Evolutionary conservation across 2,888 invertebrate genomes (phyloP).

Genomic region (Ochropleura plecta): DNA sequence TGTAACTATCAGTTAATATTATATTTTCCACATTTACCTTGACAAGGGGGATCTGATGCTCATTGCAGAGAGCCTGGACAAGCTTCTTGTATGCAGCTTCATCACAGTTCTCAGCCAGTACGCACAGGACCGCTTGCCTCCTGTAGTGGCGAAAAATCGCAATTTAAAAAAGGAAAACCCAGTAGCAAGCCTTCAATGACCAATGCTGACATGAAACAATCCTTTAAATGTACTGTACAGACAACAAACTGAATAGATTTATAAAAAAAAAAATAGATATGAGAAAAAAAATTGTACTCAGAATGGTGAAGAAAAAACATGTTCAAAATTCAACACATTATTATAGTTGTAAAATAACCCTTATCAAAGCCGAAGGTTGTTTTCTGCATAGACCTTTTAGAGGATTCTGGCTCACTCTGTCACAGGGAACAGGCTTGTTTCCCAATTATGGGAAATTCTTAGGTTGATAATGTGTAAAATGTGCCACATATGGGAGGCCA

Average conservation of each 20-base stretch:
- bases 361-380: no score
- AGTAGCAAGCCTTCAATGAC: not conserved
- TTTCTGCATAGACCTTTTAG: no score
- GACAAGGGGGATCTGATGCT: slow-evolving; percentile 99
- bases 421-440: not conserved
- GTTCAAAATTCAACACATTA: no score
- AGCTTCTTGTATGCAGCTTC: slow-evolving; percentile 99
- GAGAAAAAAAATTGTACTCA: not conserved
- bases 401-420: not conserved
- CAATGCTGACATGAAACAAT: not conserved
- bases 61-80: slow-evolving; percentile 99
- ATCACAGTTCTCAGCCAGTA: slow-evolving; percentile 99
- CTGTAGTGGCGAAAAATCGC: slow-evolving; percentile 82
- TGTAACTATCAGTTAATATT: not conserved
- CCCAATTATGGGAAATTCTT: not conserved
- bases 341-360: no score
- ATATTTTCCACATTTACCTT: slow-evolving; percentile 87
- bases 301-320: not conserved
- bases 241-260: no score
- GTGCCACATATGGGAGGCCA: slow-evolving; percentile 91
- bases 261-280: not conserved
- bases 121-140: slow-evolving; percentile 98
- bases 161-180: not conserved
- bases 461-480: slow-evolving; percentile 49
- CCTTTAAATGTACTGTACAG: no score